A percentile compares a stretch with the other conserved stretches of the same genome.
Evolutionary conservation across 2,797 vertebrate species (phyloP).

Genomic region (Myiothlypis chrysogaster): DNA sequence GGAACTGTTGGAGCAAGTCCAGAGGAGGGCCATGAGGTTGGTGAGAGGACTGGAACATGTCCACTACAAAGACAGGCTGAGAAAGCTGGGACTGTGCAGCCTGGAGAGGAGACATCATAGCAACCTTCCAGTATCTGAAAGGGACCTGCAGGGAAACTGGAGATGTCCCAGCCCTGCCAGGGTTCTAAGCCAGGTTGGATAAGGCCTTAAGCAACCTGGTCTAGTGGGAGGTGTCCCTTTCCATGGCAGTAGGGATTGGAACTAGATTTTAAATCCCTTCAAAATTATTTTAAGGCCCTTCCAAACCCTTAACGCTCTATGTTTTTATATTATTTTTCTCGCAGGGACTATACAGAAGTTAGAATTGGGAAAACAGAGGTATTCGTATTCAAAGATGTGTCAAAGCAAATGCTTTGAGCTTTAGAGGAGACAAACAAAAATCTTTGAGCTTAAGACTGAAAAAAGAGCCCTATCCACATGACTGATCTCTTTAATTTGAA

Average conservation of each 20-base stretch:
- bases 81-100: not conserved
- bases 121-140: not conserved
- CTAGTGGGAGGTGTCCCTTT: not conserved
- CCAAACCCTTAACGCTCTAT: not conserved
- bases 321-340: not conserved
- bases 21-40: not conserved
- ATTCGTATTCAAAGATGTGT: not conserved
- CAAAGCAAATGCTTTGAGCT: not conserved
- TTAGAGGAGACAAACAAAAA: not conserved
- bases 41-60: not conserved
- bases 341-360: not conserved
- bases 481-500: not conserved
- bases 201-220: not conserved
- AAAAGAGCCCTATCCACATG: not conserved
- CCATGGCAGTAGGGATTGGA: not conserved
- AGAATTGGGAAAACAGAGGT: not conserved
- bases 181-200: not conserved
- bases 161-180: not conserved
- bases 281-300: not conserved
- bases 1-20: not conserved
- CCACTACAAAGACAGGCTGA: not conserved
- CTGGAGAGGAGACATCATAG: not conserved
- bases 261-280: not conserved
- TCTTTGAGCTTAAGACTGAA: not conserved
- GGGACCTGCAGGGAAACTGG: not conserved